Evolutionary conservation across 2,797 vertebrate genomes (phyloP), one percentile per base, ranked within the genome.

Genomic region (Brachyalestes nurse): DNA sequence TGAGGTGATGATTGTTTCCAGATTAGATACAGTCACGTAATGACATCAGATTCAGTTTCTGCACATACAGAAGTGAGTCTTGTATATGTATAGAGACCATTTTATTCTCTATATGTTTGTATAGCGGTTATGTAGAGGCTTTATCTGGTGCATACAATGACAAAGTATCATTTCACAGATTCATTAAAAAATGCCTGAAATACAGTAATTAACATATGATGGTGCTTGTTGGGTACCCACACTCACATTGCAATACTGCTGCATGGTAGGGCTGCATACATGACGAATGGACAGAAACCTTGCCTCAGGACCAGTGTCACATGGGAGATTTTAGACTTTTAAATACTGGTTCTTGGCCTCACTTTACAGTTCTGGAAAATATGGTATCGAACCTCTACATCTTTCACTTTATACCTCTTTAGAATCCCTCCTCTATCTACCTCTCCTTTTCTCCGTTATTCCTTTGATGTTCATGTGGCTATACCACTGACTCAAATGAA

Each of bases 241-340:
- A 28, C 28, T 28, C 28, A 80, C 76, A 42, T 62, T 66, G 72
- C 25, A 65, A 65, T 16, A 72, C 53, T 6, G 60, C 67, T 58
- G 69, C 55, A 65, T 78, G 71, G 28, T 61, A 51, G 55, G 79
- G 51, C 83, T 75, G 83, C 77, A 87, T 83, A 72, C 51, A 21
- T n/a, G 28, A 25, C 23, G 70, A 58, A 21, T 19, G 13, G 6
- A 34, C 4, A 21, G n/a, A 53, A 14, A 17, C 21, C 23, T 28
- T 71, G 14, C 45, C 25, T 16, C 8, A 2, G 6, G 38, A 14
- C 25, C 9, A 72, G n/a, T 57, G 55, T 62, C 7, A 45, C 10
- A 7, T 45, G 42, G 42, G 10, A 45, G 1, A 45, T 45, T 45
- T 12, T 45, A 9, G 0, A 45, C 7, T 45, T 45, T 45, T 10